Conservation (phyloP, 2,888 invertebrate species). For the Hofmannophila pseudospretella region DNA sequence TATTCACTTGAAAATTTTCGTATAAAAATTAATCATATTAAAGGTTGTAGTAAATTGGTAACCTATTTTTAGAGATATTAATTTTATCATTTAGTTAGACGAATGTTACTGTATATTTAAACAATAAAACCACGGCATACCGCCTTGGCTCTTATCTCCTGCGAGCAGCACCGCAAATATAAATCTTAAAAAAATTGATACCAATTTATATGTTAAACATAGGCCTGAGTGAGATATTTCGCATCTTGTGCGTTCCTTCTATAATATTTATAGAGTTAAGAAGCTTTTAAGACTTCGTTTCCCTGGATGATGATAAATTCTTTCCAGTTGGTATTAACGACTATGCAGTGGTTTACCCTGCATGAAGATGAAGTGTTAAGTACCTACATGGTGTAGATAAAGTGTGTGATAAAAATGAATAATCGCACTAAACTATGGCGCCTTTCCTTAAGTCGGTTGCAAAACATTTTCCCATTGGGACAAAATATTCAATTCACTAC, state of each 20-base stretch:
- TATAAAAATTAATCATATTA: no score
- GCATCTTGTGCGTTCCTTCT: constrained; percentile 42
- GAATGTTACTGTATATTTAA: constrained; percentile 42
- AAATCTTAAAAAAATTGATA: constrained; percentile 54
- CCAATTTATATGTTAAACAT: constrained; percentile 73
- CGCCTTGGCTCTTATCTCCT: constrained; percentile 48
- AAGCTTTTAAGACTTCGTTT: constrained; percentile 20
- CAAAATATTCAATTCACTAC: no score
- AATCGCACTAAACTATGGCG: no score
- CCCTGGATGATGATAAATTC: constrained; percentile 21
- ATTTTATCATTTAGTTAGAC: constrained; percentile 35
- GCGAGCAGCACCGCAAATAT: constrained; percentile 55
- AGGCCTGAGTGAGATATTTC: constrained; percentile 59
- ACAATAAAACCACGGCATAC: constrained; percentile 46
- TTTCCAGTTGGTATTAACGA: constrained; percentile 20
- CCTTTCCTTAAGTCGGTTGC: no score
- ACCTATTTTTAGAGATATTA: no score
- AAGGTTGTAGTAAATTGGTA: no score
- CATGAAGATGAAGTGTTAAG: constrained; percentile 9
- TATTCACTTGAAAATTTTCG: no score
- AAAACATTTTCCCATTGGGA: no score
- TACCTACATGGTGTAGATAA: constrained; percentile 12
- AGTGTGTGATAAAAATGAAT: constrained; percentile 10
- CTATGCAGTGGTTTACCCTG: constrained; percentile 10
- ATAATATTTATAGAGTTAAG: constrained; percentile 28